Evolutionary conservation across 2,888 invertebrate genomes (phyloP), one percentile per base, ranked within the genome.

Genomic region (Scotopteryx bipunctaria): DNA sequence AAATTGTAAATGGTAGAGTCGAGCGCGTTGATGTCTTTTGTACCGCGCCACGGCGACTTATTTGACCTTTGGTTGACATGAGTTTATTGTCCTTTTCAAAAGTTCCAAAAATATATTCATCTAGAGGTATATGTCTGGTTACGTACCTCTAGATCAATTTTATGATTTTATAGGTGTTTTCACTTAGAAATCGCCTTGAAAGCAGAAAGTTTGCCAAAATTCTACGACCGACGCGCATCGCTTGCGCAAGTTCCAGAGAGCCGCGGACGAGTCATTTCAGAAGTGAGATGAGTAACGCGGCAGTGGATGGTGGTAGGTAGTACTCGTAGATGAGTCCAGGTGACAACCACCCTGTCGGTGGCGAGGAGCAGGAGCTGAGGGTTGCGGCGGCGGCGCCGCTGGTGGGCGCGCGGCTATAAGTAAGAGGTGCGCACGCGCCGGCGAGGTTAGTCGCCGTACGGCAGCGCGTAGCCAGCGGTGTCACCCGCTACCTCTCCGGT

Each of bases 371-470:
- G 55, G 51, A 38, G 44, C 44, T 25, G 45, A 37, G 47, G 51
- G 55, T 47, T 51, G 37, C 23, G 60, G 42, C 47, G 57, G 55
- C 59, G 52, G 58, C 42, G 49, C 61, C 44, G 61, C 67, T 69
- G 75, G 82, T 78, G 83, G 81, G 83, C 75, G 76, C 73, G 73
- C 75, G 84, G 84, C 88, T 89, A 89, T 90, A 90, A 88, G 86
- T 89, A 89, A 80, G 86, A 85, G 87, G 81, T 77, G 80, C 82
- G 63, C 75, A 54, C 79, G 83, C 84, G 70, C 83, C 81, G 85
- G 78, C 89, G 88, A 87, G 81, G 88, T 88, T 89, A 90, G 89
- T 90, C 86, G 88, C 88, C 86, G 76, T 73, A 78, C 83, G 87
- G 84, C 86, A 83, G 79, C 81, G 85, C 81, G 84, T 83, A 82